Base-by-base conservation (phyloP, 2,797 vertebrate species). In the Spatula versicolor region DNA sequence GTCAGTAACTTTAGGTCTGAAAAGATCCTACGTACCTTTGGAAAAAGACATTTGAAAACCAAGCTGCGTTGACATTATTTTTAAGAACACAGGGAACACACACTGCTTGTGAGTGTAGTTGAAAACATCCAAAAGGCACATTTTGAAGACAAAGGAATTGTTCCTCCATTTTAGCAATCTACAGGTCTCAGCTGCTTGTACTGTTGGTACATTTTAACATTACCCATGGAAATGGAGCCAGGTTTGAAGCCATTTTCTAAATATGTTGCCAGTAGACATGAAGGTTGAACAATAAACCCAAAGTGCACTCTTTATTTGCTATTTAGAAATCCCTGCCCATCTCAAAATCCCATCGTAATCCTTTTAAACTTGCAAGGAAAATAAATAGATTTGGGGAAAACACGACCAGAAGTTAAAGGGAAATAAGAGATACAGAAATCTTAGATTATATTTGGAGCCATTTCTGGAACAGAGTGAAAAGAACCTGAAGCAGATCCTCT, bases 261-360 rank as follows among this genome's bases (percentile, higher is more conserved):
- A 64, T 8, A 35, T 12, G 28, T 5, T 1, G 3, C 31, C 31
- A 14, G 26, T 19, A 62, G 31, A 55, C 13, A 16, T 0, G 2
- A 35, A 82, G 83, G 12, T 13, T 60, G 59, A 89, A 71, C 9
- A 52, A 41, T 33, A 69, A 90, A 75, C 33, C 5, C 21, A 46
- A 75, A 91, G 16, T 1, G 1, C 22, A 21, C 5, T 4, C 3
- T 19, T 81, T 71, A 45, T 77, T 90, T 60, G 46, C 23, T 21
- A 3, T 17, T 77, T 60, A 76, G 33, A 90, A 80, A 96, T 22
- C 8, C 6, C 72, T 54, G 28, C 16, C 19, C 67, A 35, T 46
- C 76, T 87, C 59, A 60, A 90, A 90, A 79, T 58, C 26, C 58
- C 46, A 12, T 56, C 50, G 15, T 25, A 83, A 91, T 67, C 71